These are phyloP conservation scores for Esox lucius DNA, from an alignment of 2,797 vertebrate species.

Conservation along the genomic window DNA sequence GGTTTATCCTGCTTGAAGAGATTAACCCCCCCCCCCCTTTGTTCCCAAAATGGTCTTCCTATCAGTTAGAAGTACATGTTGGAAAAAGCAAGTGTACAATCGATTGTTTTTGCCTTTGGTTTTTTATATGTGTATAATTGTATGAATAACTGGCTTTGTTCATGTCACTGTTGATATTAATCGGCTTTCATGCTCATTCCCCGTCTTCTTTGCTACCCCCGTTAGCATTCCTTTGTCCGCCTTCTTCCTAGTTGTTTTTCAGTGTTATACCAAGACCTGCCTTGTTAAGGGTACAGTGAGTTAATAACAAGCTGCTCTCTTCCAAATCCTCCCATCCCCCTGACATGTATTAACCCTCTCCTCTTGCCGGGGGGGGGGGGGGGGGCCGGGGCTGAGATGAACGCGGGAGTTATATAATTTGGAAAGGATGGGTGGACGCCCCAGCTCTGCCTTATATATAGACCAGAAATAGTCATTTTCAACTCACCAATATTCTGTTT, in stretches of 20 bases:
- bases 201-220: slow-evolving; percentile 42
- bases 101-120: slow-evolving; percentile 66
- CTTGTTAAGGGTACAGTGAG: slow-evolving; percentile 53
- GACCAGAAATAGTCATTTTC: background rate
- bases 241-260: slow-evolving; percentile 48
- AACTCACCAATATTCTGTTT: background rate
- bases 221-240: slow-evolving; percentile 32
- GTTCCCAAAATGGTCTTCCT: slow-evolving; percentile 68
- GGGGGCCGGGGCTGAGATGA: slow-evolving; percentile 26
- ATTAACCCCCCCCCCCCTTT: slow-evolving; percentile 53
- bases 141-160: slow-evolving; percentile 60
- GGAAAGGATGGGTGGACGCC: slow-evolving; percentile 19
- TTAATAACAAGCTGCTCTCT: slow-evolving; percentile 47
- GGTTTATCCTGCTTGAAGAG: slow-evolving; percentile 64
- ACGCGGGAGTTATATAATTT: slow-evolving; percentile 6
- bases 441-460: slow-evolving; percentile 54
- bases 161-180: slow-evolving; percentile 50
- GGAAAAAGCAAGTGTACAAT: slow-evolving; percentile 73
- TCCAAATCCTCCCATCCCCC: slow-evolving; percentile 30
- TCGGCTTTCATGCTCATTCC: slow-evolving; percentile 55
- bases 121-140: slow-evolving; percentile 48
- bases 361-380: slow-evolving; percentile 18
- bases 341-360: slow-evolving; percentile 34
- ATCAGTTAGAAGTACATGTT: slow-evolving; percentile 67
- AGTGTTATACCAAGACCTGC: slow-evolving; percentile 68